Evolutionary conservation across 2,797 vertebrate species (phyloP).

Genomic region (Fistularia commersonii): DNA sequence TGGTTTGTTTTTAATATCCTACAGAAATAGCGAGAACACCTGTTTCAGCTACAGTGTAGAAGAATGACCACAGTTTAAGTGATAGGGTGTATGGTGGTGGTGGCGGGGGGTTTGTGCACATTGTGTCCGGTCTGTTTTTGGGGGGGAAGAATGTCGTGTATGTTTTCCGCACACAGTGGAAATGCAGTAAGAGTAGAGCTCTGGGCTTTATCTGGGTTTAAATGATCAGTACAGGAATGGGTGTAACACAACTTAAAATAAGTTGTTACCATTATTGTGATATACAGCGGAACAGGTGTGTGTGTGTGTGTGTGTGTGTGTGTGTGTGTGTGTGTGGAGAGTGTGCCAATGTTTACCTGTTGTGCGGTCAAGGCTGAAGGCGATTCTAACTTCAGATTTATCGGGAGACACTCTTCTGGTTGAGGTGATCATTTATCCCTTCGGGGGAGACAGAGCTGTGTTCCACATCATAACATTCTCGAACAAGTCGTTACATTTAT

Average conservation of each 20-base stretch:
- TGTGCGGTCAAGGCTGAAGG: slow-evolving; percentile 90
- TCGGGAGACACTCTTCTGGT: slow-evolving; percentile 91
- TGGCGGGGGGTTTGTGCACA: background rate
- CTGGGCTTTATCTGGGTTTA: slow-evolving; percentile 17
- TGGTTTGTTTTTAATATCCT: slow-evolving; percentile 75
- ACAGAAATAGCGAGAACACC: slow-evolving; percentile 79
- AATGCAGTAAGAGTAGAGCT: slow-evolving; percentile 40
- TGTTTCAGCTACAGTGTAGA: slow-evolving; percentile 57
- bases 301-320: slow-evolving; percentile 10
- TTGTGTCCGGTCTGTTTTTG: slow-evolving; percentile 58
- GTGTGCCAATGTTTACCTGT: slow-evolving; percentile 76
- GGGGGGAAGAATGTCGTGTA: slow-evolving; percentile 59
- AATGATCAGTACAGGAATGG: slow-evolving; percentile 27
- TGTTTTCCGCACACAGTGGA: slow-evolving; percentile 59
- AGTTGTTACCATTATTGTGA: slow-evolving; percentile 15
- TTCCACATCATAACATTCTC: background rate
- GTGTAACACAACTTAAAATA: slow-evolving; percentile 26
- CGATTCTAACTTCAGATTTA: slow-evolving; percentile 91
- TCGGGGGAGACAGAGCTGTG: slow-evolving; percentile 28
- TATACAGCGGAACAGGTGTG: slow-evolving; percentile 17
- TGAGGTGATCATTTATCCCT: slow-evolving; percentile 98
- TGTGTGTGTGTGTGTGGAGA: slow-evolving; percentile 4
- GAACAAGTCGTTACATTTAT: too few species aligned
- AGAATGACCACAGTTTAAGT: slow-evolving; percentile 68
- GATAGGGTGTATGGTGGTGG: slow-evolving; percentile 35